Percentiles rank a stretch among this genome's conserved stretches.
These are phyloP conservation scores for Vespertilio murinus DNA, from an alignment of 2,797 vertebrate genomes.

Conservation along the genomic window DNA sequence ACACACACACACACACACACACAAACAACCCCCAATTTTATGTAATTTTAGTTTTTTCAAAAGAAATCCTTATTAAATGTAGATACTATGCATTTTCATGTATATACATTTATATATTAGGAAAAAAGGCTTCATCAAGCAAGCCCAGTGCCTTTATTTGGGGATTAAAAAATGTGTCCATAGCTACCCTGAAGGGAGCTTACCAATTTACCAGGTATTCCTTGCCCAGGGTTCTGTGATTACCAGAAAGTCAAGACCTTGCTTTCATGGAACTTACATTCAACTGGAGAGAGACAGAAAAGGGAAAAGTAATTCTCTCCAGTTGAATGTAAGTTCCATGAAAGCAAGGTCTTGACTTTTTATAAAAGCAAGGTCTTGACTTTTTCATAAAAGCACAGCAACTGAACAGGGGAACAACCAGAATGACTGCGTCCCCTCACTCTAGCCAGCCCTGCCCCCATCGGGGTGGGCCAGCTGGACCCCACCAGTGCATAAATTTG, in stretches of 20 bases:
- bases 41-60: background rate
- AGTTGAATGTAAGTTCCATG: too few relatives aligned
- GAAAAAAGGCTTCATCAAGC: background rate
- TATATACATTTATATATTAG: background rate
- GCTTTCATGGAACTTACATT: background rate
- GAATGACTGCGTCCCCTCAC: too few relatives aligned
- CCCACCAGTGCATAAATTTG: too few relatives aligned
- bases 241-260: background rate
- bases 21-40: background rate
- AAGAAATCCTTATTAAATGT: background rate
- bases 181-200: background rate
- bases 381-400: too few relatives aligned
- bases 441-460: too few relatives aligned
- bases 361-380: too few relatives aligned
- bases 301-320: background rate
- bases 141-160: background rate
- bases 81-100: background rate
- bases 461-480: too few relatives aligned
- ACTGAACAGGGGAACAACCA: fast-evolving
- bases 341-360: too few relatives aligned
- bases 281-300: background rate
- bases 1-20: too few relatives aligned
- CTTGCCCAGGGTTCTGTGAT: background rate
- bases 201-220: background rate
- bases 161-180: background rate